Evolutionary conservation across 2,113 vertebrate species (phyloP).

Genomic region (Cynopterus brachyotis): DNA sequence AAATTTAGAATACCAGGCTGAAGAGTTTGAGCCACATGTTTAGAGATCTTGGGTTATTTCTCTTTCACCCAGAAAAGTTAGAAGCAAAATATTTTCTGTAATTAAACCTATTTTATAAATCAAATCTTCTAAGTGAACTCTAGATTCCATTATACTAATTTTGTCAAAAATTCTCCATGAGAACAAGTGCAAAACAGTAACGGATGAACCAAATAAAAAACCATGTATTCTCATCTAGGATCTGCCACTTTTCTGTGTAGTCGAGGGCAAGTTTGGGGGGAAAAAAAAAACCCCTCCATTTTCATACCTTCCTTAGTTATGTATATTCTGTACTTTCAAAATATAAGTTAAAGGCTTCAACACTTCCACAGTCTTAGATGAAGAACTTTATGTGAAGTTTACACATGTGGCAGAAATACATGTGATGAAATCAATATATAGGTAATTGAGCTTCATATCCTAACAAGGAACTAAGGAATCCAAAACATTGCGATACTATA

Average conservation of each 20-base stretch:
- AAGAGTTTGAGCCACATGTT: not conserved
- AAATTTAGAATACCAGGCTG: not conserved
- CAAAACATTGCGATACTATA: slow-evolving; percentile 72
- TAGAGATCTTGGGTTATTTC: not conserved
- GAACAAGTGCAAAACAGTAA: not conserved
- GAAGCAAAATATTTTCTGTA: not conserved
- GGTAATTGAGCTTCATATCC: slow-evolving; percentile 51
- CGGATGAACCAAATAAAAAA: slow-evolving; percentile 33
- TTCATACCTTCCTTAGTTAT: slow-evolving; percentile 8
- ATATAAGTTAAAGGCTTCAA: not conserved
- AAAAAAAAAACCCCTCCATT: not conserved
- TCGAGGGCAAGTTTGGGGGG: not conserved
- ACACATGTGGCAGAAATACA: slow-evolving; percentile 56
- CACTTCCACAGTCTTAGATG: slow-evolving; percentile 38
- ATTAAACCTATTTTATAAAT: not conserved
- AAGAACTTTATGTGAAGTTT: not conserved
- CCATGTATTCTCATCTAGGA: not conserved
- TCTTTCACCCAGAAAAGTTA: not conserved
- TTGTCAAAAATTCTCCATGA: slow-evolving; percentile 25
- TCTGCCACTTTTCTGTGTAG: not conserved
- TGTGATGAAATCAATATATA: slow-evolving; percentile 40
- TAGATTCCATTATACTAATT: slow-evolving; percentile 33
- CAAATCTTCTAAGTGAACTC: slow-evolving; percentile 2
- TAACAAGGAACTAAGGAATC: slow-evolving; percentile 72
- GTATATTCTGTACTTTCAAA: slow-evolving; percentile 34